Percentiles rank a stretch among this genome's conserved stretches.
Evolutionary conservation across 2,797 vertebrate genomes (phyloP).

Genomic region (Aplochiton taeniatus): DNA sequence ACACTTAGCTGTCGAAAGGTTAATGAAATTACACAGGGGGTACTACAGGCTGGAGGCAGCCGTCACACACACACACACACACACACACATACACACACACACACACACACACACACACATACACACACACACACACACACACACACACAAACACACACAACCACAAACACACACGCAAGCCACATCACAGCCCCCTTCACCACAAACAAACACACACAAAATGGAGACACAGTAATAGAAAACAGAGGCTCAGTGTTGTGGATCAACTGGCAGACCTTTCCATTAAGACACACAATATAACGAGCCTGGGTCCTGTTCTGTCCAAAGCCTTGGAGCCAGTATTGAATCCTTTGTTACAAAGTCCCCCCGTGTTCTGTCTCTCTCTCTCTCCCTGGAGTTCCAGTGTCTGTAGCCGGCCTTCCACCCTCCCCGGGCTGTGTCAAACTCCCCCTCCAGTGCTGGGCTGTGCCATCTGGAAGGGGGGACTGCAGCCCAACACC

Average conservation of each 20-base stretch:
- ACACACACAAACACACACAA: slow-evolving; percentile 10
- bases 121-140: slow-evolving; percentile 3
- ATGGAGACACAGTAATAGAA: background rate
- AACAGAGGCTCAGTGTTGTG: slow-evolving; percentile 1
- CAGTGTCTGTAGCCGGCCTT: background rate
- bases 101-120: background rate
- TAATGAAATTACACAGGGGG: slow-evolving; percentile 66
- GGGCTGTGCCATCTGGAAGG: background rate
- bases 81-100: slow-evolving; percentile 5
- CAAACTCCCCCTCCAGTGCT: background rate
- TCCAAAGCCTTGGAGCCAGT: too few species aligned
- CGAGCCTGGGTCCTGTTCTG: too few species aligned
- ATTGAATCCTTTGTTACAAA: too few species aligned
- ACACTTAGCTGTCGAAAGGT: slow-evolving; percentile 60
- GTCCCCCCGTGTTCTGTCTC: background rate
- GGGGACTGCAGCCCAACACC: background rate
- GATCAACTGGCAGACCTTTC: background rate
- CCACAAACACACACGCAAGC: slow-evolving; percentile 3
- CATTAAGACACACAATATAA: background rate
- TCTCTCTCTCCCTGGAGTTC: background rate
- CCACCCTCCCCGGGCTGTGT: background rate
- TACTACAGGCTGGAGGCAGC: slow-evolving; percentile 47
- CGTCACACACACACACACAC: background rate
- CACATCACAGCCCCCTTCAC: background rate
- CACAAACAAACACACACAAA: slow-evolving; percentile 8